Evolutionary conservation across 2,797 vertebrate genomes (phyloP), one percentile per base, ranked within the genome.

Genomic region (Otus scops): DNA sequence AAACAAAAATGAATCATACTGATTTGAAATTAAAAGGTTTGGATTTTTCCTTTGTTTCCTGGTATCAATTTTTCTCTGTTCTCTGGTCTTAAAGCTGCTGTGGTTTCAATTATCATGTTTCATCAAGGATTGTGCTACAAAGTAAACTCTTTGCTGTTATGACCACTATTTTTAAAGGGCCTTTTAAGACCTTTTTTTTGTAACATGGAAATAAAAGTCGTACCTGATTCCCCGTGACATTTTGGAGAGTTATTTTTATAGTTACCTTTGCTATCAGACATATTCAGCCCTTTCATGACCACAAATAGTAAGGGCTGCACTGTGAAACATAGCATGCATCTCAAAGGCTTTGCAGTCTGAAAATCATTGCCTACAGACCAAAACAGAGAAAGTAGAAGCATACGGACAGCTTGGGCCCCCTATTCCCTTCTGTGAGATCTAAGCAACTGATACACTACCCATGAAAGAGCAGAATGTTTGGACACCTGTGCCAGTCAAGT

Each of bases 401-500:
- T 36, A 34, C 75, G 84, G 83, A 83, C 53, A 57, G 5, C 24
- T 83, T 68, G 41, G 68, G 11, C 27, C 32, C 32, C 26, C 30
- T 89, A 32, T 89, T 96, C n/a, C 63, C 47, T 51, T 80, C 67
- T 50, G 41, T 20, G 43, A 97, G 90, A 90, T 70, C 45, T 59
- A 69, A 96, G 88, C n/a, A 71, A 76, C 36, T 84, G 95, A 96
- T 89, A 92, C 1, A 4, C 34, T 53, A 38, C 30, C 71, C 57
- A 54, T 73, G 59, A 85, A 92, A 90, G 74, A 96, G 67, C 48
- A 86, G 80, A 89, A 87, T 97, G 88, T 95, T 97, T 96, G 88
- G 88, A 95, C 93, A 96, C 85, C 85, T 97, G 92, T 86, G 86
- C 91, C 93, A 96, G 75, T 20, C 47, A 56, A 70, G 79, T 53